phyloP scores from a whole-genome alignment of 1,140 invertebrate genomes.

The Bombus balteatus region DNA sequence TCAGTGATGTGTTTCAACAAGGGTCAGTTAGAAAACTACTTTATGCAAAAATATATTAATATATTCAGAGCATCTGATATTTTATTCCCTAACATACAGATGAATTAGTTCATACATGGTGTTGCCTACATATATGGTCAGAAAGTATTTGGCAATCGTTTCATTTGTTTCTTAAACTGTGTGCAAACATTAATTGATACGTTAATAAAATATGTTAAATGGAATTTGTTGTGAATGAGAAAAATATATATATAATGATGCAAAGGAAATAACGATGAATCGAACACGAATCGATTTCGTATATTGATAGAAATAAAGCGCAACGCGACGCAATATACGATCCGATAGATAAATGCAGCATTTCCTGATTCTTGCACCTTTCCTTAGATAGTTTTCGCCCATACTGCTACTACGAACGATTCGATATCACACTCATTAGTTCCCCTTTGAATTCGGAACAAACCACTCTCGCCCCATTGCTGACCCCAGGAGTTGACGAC shows the following conservation, averaged over 20 bases:
- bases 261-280: neutral
- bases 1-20: neutral
- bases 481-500: conserved; percentile 95
- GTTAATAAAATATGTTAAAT: neutral
- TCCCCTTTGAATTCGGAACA: conserved; percentile 91
- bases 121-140: neutral
- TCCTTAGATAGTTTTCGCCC: conserved; percentile 84
- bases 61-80: neutral
- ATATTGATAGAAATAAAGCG: neutral
- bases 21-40: neutral
- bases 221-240: neutral
- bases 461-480: conserved; percentile 94
- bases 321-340: neutral
- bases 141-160: neutral
- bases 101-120: neutral
- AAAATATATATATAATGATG: neutral
- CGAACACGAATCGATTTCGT: neutral
- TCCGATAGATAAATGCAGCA: neutral
- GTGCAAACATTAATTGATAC: neutral
- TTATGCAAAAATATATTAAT: neutral
- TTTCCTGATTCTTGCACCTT: neutral
- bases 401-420: conserved; percentile 90
- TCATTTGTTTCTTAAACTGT: no score
- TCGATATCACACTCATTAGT: conserved; percentile 94
- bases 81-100: conserved; percentile 14